Evolutionary conservation across 2,113 vertebrate genomes (phyloP).

Genomic region (Chauna torquata): DNA sequence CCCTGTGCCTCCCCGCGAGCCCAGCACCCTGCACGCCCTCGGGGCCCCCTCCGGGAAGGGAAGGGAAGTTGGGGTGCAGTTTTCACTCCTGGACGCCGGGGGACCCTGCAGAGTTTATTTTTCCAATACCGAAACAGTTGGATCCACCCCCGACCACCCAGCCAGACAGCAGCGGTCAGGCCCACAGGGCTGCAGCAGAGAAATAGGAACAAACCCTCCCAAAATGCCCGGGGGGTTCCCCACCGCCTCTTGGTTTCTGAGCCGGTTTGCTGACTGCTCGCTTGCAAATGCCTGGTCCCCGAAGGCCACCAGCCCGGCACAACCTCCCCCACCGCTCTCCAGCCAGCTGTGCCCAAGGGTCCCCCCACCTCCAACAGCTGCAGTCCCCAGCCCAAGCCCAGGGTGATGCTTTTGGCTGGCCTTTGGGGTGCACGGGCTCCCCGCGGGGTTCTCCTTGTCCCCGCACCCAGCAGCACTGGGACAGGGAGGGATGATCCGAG

Average conservation of each 20-base stretch:
- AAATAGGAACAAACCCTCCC: too few relatives aligned
- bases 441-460: neutral
- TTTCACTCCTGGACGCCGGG: neutral
- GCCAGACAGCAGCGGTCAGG: fast-evolving
- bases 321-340: too few relatives aligned
- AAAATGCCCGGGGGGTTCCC: too few relatives aligned
- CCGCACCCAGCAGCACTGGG: neutral
- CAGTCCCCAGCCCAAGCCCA: neutral
- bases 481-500: neutral
- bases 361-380: neutral
- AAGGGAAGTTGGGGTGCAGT: neutral
- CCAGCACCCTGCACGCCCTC: neutral
- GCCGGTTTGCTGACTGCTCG: too few relatives aligned
- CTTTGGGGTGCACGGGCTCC: neutral
- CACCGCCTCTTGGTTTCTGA: too few relatives aligned
- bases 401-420: neutral
- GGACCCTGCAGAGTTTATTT: neutral
- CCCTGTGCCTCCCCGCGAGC: neutral
- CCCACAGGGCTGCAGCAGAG: too few relatives aligned
- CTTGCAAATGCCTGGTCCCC: too few relatives aligned
- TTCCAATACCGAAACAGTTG: neutral
- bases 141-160: neutral
- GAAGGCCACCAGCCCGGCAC: too few relatives aligned
- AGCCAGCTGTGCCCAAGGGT: neutral
- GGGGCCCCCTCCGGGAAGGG: neutral